Percentiles rank a stretch among this genome's conserved stretches.
Conservation (phyloP, 1,140 invertebrate genomes). For the Drosophila lini region DNA sequence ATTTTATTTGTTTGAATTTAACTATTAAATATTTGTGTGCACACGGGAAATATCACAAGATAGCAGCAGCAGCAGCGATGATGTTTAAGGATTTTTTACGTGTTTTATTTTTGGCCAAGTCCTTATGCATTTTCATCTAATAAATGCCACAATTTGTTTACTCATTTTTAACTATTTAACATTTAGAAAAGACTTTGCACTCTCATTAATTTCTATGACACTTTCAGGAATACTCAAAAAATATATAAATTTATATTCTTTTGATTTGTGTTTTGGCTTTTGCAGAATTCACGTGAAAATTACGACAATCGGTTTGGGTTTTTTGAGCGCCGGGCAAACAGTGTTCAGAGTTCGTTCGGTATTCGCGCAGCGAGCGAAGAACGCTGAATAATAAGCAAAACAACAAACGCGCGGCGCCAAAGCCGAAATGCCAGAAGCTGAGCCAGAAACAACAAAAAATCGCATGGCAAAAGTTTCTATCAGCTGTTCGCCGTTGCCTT, state of each 20-base stretch:
- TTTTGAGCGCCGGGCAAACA: constrained; percentile 78
- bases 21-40: constrained; percentile 44
- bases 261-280: constrained; percentile 25
- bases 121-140: constrained; percentile 83
- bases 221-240: constrained; percentile 26
- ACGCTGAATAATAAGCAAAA: constrained; percentile 67
- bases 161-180: constrained; percentile 41
- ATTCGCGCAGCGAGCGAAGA: constrained; percentile 62
- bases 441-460: constrained; percentile 19
- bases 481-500: constrained; percentile 16
- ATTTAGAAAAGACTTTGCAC: constrained; percentile 31
- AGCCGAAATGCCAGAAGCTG: constrained; percentile 49
- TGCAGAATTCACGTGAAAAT: constrained; percentile 27
- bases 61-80: constrained; percentile 44
- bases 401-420: constrained; percentile 53
- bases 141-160: constrained; percentile 61
- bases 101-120: constrained; percentile 81
- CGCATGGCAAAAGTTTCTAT: constrained; percentile 30
- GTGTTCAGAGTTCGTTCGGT: constrained; percentile 35
- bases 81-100: constrained; percentile 72
- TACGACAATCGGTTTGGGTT: constrained; percentile 11
- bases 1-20: constrained; percentile 19
- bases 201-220: constrained; percentile 31
- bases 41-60: constrained; percentile 65
- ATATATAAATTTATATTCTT: not conserved